Conservation (phyloP, 1,140 invertebrate genomes). For the Bombus impatiens region DNA sequence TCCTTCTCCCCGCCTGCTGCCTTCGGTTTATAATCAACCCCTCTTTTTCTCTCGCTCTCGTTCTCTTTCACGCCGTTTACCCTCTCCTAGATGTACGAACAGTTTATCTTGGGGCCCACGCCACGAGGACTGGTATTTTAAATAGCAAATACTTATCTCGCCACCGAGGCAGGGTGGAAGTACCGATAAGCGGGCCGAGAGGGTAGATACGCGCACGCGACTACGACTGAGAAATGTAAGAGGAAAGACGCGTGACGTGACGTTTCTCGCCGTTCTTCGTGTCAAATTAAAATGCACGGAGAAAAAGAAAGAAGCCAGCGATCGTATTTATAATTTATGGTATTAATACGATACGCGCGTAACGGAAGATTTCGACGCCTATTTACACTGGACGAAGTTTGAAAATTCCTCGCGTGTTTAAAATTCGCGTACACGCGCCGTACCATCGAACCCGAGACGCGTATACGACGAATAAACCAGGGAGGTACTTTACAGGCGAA, state of each 20-base stretch:
- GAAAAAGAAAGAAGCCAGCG: neutral
- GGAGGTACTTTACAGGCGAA: constrained; percentile 12
- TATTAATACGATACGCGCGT: neutral
- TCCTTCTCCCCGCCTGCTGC: constrained; percentile 55
- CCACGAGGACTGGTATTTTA: constrained; percentile 79
- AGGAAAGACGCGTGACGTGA: constrained; percentile 26
- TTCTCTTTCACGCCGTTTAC: constrained; percentile 49
- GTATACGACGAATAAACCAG: constrained; percentile 10
- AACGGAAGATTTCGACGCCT: neutral
- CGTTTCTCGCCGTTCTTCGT: neutral
- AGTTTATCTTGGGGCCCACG: constrained; percentile 78
- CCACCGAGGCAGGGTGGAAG: constrained; percentile 43
- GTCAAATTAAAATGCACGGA: neutral
- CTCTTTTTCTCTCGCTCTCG: constrained; percentile 43
- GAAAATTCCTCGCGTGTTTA: neutral
- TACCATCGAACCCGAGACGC: neutral
- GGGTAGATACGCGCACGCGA: constrained; percentile 60
- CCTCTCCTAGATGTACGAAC: constrained; percentile 66
- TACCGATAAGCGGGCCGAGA: constrained; percentile 58
- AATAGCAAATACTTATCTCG: constrained; percentile 82
- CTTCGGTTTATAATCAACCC: constrained; percentile 71
- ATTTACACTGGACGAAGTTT: neutral
- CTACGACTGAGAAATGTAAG: constrained; percentile 47
- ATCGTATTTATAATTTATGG: neutral
- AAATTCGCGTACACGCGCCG: neutral